Percentiles rank a stretch among this genome's conserved stretches.
Conservation (phyloP, 2,888 invertebrate species). For the Eledona agricola region DNA sequence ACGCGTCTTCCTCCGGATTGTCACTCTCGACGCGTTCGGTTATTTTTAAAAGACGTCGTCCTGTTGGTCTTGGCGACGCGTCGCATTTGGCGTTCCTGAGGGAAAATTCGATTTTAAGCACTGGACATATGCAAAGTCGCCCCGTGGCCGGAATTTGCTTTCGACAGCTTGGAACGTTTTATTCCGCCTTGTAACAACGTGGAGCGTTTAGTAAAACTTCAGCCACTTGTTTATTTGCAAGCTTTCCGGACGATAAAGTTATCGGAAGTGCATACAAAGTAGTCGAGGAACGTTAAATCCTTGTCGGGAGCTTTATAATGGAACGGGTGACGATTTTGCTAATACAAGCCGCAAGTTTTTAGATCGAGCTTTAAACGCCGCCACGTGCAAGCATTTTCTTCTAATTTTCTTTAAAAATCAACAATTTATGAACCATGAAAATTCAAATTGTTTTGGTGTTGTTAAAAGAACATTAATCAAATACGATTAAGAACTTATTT, state of each 20-base stretch:
- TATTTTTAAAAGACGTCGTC: too few species aligned
- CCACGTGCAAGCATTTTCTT: too few species aligned
- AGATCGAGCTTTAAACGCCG: too few species aligned
- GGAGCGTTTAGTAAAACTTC: slow-evolving; percentile 22
- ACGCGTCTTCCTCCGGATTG: slow-evolving; percentile 5
- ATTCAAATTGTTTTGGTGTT: too few species aligned
- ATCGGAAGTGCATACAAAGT: slow-evolving; percentile 38
- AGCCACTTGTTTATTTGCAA: slow-evolving; percentile 37
- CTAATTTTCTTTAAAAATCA: too few species aligned
- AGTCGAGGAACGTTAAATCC: slow-evolving; percentile 32
- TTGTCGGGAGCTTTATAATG: slow-evolving; percentile 23
- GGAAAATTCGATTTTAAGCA: slow-evolving; percentile 7
- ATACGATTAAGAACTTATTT: too few species aligned
- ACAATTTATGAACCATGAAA: too few species aligned
- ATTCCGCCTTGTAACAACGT: slow-evolving; percentile 16
- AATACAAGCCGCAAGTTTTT: too few species aligned
- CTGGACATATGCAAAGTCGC: slow-evolving; percentile 21
- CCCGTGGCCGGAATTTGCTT: slow-evolving; percentile 18
- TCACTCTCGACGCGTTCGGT: too few species aligned
- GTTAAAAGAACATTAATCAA: too few species aligned
- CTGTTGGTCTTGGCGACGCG: too few species aligned
- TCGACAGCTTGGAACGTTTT: slow-evolving; percentile 3
- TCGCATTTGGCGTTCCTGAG: too few species aligned
- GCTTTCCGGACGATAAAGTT: slow-evolving; percentile 36
- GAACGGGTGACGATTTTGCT: slow-evolving; percentile 17